Base-by-base conservation (phyloP, 2,113 vertebrate species). In the Gavialis gangeticus region DNA sequence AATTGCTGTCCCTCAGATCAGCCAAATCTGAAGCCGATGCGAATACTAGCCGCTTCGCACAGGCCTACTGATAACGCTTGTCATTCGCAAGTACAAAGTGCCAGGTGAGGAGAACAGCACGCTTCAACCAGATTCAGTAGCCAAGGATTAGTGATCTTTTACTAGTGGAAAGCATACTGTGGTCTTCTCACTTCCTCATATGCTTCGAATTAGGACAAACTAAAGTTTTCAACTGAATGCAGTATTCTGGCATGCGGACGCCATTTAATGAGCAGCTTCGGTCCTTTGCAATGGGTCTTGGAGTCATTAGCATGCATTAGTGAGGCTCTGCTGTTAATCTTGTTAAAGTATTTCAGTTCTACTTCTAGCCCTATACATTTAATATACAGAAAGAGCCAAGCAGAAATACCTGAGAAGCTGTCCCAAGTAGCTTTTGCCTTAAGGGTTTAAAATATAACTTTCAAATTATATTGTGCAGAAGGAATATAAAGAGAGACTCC, bases 281-380 rank as follows among this genome's bases (percentile, higher is more conserved):
- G 37, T 84, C 84, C 89, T 86, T 89, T 58, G 80, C 84, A 76
- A 19, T 30, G 85, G 89, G 67, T 67, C 71, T 84, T 91, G 83
- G 91, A 91, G 3, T 87, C 85, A 60, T 78, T 93, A 34, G 79
- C 77, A 87, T 87, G 88, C 95, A 89, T 97, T 91, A 92, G 88
- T 66, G 91, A 93, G 91, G 87, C 87, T 89, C 75, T 96, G 66
- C 37, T 30, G 30, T 87, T 96, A 91, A 95, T 94, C 94, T 93
- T 79, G 90, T 94, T 91, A 95, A 34, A 86, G 90, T 10, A 24
- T 77, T 92, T 96, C 24, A 88, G 82, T 82, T 95, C 87, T 89
- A 18, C 84, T 85, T 85, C 84, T 21, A 87, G 63, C 63, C 85
- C 6, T 59, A 4, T 94, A 92, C 86, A 85, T 79, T 95, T 91